These are phyloP conservation scores for Plestiodon gilberti DNA, from an alignment of 2,113 vertebrate species.

Conservation along the genomic window DNA sequence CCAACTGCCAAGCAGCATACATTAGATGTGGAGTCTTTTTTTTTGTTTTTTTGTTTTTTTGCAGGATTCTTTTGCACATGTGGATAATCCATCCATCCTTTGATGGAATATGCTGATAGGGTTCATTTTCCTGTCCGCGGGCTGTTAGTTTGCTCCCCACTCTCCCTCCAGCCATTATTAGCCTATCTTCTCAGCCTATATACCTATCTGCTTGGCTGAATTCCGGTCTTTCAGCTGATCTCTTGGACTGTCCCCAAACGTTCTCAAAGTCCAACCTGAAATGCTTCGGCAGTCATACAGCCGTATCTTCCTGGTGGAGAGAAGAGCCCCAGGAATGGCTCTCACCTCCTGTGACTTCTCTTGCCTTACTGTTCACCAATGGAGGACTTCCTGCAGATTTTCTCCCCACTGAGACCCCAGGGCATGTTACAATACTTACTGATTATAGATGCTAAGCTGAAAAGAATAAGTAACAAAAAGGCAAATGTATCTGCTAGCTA, in stretches of 20 bases:
- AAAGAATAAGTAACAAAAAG: neutral
- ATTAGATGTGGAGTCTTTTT: neutral
- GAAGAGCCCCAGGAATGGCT: neutral
- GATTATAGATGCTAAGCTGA: neutral
- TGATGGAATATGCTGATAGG: neutral
- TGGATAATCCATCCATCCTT: neutral
- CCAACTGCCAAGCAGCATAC: neutral
- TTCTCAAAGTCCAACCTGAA: neutral
- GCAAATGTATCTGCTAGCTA: conserved; percentile 9
- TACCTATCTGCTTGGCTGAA: too few species aligned
- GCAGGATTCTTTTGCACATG: neutral
- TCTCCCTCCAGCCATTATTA: neutral
- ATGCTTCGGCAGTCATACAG: neutral
- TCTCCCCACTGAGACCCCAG: neutral
- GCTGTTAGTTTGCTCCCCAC: neutral
- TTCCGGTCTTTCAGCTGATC: neutral
- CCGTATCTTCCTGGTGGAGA: too few species aligned
- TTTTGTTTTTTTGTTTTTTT: neutral
- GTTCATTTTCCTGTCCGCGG: too few species aligned
- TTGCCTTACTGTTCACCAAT: neutral
- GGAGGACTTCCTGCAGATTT: neutral
- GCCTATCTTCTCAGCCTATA: too few species aligned
- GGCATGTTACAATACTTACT: neutral
- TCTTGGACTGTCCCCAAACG: neutral
- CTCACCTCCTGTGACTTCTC: neutral